phyloP scores from a whole-genome alignment of 2,113 vertebrate species.

The Callipepla squamata region DNA sequence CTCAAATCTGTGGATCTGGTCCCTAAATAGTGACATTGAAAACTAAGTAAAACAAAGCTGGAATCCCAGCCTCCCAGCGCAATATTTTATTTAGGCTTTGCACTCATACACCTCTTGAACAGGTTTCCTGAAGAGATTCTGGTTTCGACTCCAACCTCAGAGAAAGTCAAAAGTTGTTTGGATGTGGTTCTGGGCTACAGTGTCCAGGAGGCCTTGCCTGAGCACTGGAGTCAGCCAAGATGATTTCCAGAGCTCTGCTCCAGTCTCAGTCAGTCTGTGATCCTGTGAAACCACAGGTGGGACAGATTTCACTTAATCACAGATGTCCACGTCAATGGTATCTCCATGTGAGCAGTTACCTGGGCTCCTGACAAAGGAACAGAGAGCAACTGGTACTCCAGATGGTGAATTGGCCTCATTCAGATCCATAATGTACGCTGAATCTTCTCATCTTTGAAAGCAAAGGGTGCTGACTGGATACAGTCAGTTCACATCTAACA shows the following conservation, averaged over 20 bases:
- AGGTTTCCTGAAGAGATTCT: background rate
- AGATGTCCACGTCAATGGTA: background rate
- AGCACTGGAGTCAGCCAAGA: background rate
- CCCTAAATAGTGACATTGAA: background rate
- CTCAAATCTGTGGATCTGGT: background rate
- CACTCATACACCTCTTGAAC: background rate
- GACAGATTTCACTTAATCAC: background rate
- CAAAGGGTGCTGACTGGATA: background rate
- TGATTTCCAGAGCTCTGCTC: background rate
- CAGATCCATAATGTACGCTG: fast-evolving
- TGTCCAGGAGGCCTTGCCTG: background rate
- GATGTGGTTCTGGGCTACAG: background rate
- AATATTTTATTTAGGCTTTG: background rate
- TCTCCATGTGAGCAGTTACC: background rate
- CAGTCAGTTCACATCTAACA: background rate
- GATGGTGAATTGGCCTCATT: background rate
- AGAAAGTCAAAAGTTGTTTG: background rate
- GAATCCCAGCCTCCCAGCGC: background rate
- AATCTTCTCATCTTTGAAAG: background rate
- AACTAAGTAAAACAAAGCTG: background rate
- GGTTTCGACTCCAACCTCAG: background rate
- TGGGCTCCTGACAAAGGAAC: background rate
- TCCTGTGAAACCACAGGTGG: background rate
- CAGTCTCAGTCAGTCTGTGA: background rate
- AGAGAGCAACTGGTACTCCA: background rate